Evolutionary conservation across 2,113 vertebrate species (phyloP), one percentile per base, ranked within the genome.

Genomic region (Solea senegalensis): DNA sequence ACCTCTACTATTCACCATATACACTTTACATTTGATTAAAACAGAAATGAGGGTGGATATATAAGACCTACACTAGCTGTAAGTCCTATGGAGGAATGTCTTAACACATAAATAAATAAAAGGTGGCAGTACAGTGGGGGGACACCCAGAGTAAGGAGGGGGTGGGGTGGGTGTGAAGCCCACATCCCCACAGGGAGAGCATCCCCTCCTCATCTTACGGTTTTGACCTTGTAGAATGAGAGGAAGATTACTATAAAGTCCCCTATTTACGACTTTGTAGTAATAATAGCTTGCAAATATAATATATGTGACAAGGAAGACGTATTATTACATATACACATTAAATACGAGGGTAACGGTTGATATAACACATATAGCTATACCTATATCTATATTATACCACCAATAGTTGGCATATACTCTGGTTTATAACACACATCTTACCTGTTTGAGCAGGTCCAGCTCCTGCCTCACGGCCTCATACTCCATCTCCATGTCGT

Each of bases 361-460:
- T 21, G 21, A 21, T 21, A 34, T 34, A 4, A 6, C 34, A 34
- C 34, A 3, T 34, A 34, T 34, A 34, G 5, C 34, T 34, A 34
- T 34, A 34, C 34, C 34, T 34, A 6, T 34, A 34, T 34, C 34
- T 34, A 0, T 34, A 34, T 34, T 34, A 34, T 34, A 34, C 34
- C 34, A 34, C 34, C 28, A 34, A 34, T 34, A 34, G 28, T 34
- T 34, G 5, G 0, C 14, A 40, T 52, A 53, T 59, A 60, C 2
- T 46, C 43, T n/a, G 13, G 45, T 64, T 60, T 70, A 7, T 45
- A 12, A 60, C 34, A 34, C 9, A 50, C 28, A 63, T 4, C 66
- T 16, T 85, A 98, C 97, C 95, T 98, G 96, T 83, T 94, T 96
- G 15, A 98, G 95, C 84, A 96, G 96, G 76, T 99, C 97, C 84